A percentile compares a stretch with the other conserved stretches of the same genome.
These are phyloP conservation scores for Parapristionchus giblindavisi DNA, from an alignment of 2,888 invertebrate species.

Conservation along the genomic window DNA sequence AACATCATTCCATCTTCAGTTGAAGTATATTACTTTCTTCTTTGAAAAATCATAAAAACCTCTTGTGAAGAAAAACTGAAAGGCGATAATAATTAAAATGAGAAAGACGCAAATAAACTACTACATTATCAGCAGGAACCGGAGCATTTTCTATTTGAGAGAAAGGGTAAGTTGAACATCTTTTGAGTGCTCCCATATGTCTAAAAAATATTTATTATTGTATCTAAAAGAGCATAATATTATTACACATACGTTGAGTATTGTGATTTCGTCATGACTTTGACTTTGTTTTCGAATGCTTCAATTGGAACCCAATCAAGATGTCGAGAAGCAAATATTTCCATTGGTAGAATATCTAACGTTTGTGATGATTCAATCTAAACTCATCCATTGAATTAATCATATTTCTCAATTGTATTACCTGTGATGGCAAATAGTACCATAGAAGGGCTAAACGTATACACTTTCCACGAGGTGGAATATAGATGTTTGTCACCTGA, in stretches of 20 bases:
- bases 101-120: no score
- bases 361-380: background rate
- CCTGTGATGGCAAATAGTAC: constrained; percentile 32
- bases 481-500: background rate
- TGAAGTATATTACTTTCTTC: background rate
- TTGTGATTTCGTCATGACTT: constrained; percentile 15
- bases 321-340: constrained; percentile 20
- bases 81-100: no score
- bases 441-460: constrained; percentile 5
- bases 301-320: constrained; percentile 7
- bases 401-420: background rate
- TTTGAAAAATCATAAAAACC: constrained; percentile 15
- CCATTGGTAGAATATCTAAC: background rate
- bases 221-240: background rate
- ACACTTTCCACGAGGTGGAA: background rate
- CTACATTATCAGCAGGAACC: no score
- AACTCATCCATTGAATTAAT: background rate
- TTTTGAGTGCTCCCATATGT: background rate
- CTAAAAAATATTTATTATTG: background rate
- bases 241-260: constrained; percentile 10
- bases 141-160: constrained; percentile 2
- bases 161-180: constrained; percentile 11
- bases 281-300: constrained; percentile 8
- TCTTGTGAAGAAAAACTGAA: constrained; percentile 20
- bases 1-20: constrained; percentile 16